Base-by-base conservation (phyloP, 2,888 invertebrate species). In the Arctia plantaginis region DNA sequence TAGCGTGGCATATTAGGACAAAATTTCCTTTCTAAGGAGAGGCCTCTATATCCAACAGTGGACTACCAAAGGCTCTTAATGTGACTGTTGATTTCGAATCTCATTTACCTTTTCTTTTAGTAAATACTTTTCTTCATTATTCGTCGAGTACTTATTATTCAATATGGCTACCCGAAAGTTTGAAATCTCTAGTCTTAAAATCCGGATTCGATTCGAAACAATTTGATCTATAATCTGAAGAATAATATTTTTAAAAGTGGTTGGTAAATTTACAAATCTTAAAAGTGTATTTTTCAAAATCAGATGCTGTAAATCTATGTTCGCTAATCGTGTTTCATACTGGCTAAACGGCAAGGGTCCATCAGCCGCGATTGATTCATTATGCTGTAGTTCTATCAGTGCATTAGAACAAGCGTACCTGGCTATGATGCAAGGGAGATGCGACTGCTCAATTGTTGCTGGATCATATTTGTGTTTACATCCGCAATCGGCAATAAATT, bases 281-380 rank as follows among this genome's bases (percentile, higher is more conserved):
- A 18, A 47, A 20, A 15, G 13, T 30, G 0, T 62, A 23, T 51
- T 41, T 44, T 27, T 20, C 15, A 15, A 15, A 41, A 41, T 23
- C 41, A 66, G 66, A 27, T 66, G 66, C 27, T n/a, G 41, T 41
- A 66, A 41, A 66, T 0, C 66, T 8, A 66, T 66, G 66, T 41
- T 66, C 15, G 66, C 66, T 15, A 66, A 66, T n/a, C 66, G 66
- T 66, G 7, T 62, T 27, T 66, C 66, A 27, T 66, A 66, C 41
- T 66, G 66, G 39, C 41, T 66, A 15, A 66, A 66, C 27, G 15
- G n/a, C 35, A 66, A 10, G 41, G 66, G 66, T 41, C 66, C 66
- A 27, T 66, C 66, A n/a, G 27, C 13, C 15, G 4, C 66, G 27
- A 18, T 66, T 41, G 66, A 66, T 27, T 15, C 27, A 1, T 10